A percentile compares a stretch with the other conserved stretches of the same genome.
These are phyloP conservation scores for Acropternis orthonyx DNA, from an alignment of 2,797 vertebrate genomes.

Conservation along the genomic window DNA sequence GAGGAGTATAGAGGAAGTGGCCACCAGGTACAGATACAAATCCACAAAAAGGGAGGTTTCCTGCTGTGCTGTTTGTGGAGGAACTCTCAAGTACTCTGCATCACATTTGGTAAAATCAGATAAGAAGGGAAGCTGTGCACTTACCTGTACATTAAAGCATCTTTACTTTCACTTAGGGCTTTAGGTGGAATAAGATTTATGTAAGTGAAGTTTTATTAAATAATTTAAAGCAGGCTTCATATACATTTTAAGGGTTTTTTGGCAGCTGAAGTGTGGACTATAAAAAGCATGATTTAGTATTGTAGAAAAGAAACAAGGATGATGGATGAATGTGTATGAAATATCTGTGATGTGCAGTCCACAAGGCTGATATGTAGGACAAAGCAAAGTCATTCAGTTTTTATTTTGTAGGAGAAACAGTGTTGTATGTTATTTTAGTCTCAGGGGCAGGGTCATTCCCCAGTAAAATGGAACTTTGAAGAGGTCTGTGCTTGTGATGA, in stretches of 20 bases:
- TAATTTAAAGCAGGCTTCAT: background rate
- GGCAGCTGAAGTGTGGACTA: background rate
- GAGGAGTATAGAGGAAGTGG: background rate
- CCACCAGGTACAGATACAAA: background rate
- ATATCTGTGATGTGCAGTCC: background rate
- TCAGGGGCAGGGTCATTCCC: background rate
- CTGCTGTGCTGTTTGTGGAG: background rate
- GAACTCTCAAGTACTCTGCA: background rate
- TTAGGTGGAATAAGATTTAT: background rate
- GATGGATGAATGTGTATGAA: background rate
- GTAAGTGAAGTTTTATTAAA: background rate
- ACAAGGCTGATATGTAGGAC: background rate
- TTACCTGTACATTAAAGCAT: background rate
- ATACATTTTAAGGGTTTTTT: background rate
- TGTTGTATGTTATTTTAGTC: background rate
- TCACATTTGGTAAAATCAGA: background rate
- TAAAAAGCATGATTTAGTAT: background rate
- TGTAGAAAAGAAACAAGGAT: background rate
- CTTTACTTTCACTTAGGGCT: background rate
- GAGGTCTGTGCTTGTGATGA: fast-evolving
- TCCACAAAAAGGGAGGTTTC: background rate
- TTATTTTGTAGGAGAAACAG: background rate
- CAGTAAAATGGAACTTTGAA: background rate
- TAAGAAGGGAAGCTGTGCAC: background rate
- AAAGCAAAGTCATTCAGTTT: background rate